phyloP scores from a whole-genome alignment of 2,113 vertebrate genomes.

The Halcyon senegalensis region DNA sequence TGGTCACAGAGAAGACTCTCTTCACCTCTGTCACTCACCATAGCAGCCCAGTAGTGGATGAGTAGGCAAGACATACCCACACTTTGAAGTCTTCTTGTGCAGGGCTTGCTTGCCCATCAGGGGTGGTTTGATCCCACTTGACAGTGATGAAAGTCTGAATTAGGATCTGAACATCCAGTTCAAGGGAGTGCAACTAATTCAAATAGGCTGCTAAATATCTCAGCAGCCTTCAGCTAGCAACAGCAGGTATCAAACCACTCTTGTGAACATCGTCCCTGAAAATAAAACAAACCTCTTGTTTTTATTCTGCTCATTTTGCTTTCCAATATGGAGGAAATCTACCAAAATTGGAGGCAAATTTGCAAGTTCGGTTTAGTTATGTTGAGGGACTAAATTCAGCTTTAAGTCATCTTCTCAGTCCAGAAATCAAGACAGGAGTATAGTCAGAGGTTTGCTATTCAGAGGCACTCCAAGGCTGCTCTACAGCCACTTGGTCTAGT shows the following conservation, averaged over 20 bases:
- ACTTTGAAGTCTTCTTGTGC: background rate
- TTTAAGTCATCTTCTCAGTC: background rate
- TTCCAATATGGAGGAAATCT: background rate
- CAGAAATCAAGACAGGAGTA: background rate
- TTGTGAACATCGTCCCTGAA: background rate
- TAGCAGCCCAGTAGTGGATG: background rate
- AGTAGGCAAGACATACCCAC: background rate
- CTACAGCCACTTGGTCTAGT: background rate
- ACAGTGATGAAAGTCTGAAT: background rate
- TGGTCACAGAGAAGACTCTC: background rate
- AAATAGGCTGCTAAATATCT: background rate
- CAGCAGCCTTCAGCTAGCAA: background rate
- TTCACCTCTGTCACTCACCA: rapidly evolving
- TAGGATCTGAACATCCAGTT: background rate
- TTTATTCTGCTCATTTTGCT: background rate
- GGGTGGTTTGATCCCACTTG: background rate
- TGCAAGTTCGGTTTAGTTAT: background rate
- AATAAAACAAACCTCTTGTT: background rate
- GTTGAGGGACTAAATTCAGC: background rate
- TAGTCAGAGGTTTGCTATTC: background rate
- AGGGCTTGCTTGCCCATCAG: background rate
- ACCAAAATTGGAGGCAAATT: background rate
- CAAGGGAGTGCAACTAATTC: background rate
- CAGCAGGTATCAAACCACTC: background rate
- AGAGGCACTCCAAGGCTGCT: background rate